Conservation (phyloP, 1,140 invertebrate genomes). For the Pararge aegeria region DNA sequence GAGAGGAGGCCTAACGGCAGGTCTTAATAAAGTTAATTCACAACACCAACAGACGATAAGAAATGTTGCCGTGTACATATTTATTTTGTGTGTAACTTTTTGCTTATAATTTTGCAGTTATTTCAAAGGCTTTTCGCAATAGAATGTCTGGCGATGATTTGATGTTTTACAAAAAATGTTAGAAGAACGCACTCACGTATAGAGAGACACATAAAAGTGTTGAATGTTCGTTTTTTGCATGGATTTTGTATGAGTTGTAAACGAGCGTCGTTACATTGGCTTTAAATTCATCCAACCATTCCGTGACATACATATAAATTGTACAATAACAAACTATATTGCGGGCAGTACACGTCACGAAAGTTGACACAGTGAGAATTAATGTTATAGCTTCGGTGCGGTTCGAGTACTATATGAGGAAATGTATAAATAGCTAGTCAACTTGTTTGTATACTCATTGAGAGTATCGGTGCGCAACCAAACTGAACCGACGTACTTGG, state of each 20-base stretch:
- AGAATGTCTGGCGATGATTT: constrained; percentile 24
- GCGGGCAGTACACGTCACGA: no score
- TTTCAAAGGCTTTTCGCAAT: constrained; percentile 26
- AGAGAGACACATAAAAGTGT: constrained; percentile 11
- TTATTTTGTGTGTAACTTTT: background rate
- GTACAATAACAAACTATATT: no score
- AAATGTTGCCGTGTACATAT: background rate
- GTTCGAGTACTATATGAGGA: no score
- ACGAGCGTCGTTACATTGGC: constrained; percentile 16
- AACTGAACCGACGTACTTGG: no score
- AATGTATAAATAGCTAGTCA: no score
- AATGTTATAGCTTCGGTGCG: no score
- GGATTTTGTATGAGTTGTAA: constrained; percentile 12
- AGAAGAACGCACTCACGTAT: constrained; percentile 11
- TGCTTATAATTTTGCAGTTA: constrained; percentile 28
- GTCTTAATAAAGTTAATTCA: no score
- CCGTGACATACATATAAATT: constrained; percentile 5
- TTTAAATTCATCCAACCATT: constrained; percentile 19
- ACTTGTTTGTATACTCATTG: no score
- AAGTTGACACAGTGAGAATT: no score
- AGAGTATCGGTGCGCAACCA: no score
- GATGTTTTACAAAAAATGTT: constrained; percentile 1
- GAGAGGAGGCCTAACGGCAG: no score
- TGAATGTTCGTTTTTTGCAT: constrained; percentile 27
- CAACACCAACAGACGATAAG: no score